Conservation (phyloP, 2,888 invertebrate species). For the Sphaeridia pumilis region DNA sequence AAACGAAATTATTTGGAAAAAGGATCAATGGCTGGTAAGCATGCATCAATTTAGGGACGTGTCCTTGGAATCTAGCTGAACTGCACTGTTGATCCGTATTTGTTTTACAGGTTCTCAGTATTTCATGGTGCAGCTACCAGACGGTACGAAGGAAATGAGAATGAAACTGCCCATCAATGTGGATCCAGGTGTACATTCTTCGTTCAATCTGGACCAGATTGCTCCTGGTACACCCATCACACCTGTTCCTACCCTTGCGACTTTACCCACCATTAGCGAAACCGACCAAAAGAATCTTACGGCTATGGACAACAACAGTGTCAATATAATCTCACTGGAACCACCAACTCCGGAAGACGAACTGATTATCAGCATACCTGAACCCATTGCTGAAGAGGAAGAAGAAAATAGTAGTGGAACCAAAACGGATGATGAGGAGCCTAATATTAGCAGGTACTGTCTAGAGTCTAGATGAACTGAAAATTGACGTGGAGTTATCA, state of each 20-base stretch:
- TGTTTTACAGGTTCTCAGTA: conserved; percentile 49
- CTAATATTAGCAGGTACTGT: conserved; percentile 2
- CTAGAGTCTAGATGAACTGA: background rate
- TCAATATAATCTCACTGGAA: conserved; percentile 7
- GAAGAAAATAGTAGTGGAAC: conserved; percentile 15
- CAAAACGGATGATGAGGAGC: conserved; percentile 7
- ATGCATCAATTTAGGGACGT: background rate
- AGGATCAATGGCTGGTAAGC: conserved; percentile 62
- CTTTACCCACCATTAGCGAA: conserved; percentile 80
- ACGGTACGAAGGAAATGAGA: conserved; percentile 79
- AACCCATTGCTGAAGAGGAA: conserved; percentile 33
- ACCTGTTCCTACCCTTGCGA: conserved; percentile 69
- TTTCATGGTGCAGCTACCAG: conserved; percentile 75
- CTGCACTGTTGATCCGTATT: background rate
- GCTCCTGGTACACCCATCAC: conserved; percentile 61
- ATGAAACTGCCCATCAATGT: conserved; percentile 82
- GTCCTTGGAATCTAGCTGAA: background rate
- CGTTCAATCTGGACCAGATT: conserved; percentile 72
- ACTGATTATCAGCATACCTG: conserved; percentile 25
- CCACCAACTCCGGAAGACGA: conserved; percentile 12
- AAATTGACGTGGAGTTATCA: background rate
- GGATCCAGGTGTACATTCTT: conserved; percentile 84
- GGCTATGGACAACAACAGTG: background rate
- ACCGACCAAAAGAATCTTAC: conserved; percentile 39
- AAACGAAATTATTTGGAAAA: conserved; percentile 80